Evolutionary conservation across 2,113 vertebrate species (phyloP).

Genomic region (Sporophila hypoxantha): DNA sequence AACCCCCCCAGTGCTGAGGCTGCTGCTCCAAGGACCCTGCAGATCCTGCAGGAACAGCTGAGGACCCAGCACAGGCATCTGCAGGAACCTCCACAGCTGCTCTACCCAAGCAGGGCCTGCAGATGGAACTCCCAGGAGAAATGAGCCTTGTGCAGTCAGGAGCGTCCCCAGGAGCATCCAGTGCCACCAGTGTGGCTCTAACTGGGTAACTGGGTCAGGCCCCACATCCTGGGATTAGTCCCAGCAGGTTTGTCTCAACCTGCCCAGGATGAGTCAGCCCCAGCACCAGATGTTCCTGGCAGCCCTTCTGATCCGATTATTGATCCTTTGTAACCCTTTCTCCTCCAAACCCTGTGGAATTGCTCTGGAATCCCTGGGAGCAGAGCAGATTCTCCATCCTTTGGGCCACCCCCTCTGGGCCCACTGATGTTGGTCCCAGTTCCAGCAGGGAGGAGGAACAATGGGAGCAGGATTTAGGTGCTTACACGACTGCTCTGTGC

Average conservation of each 20-base stretch:
- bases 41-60: neutral
- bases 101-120: neutral
- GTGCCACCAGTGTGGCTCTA: rapidly evolving
- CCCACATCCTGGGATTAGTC: neutral
- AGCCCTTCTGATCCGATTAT: neutral
- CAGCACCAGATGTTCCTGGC: slow-evolving; percentile 5
- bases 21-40: neutral
- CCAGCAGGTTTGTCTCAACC: slow-evolving; percentile 13
- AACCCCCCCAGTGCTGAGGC: neutral
- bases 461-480: slow-evolving; percentile 30
- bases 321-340: neutral
- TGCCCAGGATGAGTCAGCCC: slow-evolving; percentile 3
- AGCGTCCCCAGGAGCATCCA: neutral
- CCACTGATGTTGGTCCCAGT: neutral
- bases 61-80: neutral
- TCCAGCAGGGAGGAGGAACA: neutral
- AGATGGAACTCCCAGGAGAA: neutral
- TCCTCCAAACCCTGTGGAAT: neutral
- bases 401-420: neutral
- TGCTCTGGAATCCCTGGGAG: neutral
- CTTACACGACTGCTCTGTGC: neutral
- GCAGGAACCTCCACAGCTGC: neutral
- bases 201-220: slow-evolving; percentile 52
- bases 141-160: rapidly evolving
- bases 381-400: neutral